A percentile compares a stretch with the other conserved stretches of the same genome.
These are phyloP conservation scores for Athripsodes cinereus DNA, from an alignment of 2,888 invertebrate species.

Conservation along the genomic window DNA sequence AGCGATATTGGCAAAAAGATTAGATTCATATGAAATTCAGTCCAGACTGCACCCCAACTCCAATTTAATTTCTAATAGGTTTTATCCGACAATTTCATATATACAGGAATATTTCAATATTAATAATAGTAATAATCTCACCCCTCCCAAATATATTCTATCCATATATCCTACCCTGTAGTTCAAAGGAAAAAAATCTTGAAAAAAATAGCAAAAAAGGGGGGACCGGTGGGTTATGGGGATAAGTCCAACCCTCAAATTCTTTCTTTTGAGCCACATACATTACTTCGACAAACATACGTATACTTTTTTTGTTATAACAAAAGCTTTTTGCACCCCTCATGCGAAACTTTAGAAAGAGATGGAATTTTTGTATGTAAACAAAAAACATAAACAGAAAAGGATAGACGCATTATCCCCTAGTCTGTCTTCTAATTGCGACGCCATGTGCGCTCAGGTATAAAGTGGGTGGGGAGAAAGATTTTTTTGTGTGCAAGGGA, in stretches of 20 bases:
- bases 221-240: slow-evolving; percentile 12
- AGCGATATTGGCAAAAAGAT: no score
- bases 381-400: slow-evolving; percentile 4
- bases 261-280: slow-evolving; percentile 24
- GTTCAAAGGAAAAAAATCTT: slow-evolving; percentile 24
- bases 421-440: slow-evolving; percentile 19
- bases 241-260: slow-evolving; percentile 27
- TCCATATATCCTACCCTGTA: slow-evolving; percentile 17
- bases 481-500: slow-evolving; percentile 19
- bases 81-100: slow-evolving; percentile 18
- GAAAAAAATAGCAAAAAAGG: slow-evolving; percentile 20
- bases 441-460: slow-evolving; percentile 26
- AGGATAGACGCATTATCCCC: slow-evolving; percentile 11
- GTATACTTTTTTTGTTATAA: slow-evolving; percentile 20
- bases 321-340: slow-evolving; percentile 22
- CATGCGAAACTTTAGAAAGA: slow-evolving; percentile 10
- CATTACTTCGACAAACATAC: slow-evolving; percentile 22
- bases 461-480: slow-evolving; percentile 23
- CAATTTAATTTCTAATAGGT: slow-evolving; percentile 23
- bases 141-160: slow-evolving; percentile 13
- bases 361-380: slow-evolving; percentile 11
- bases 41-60: slow-evolving; percentile 10
- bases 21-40: no score
- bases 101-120: slow-evolving; percentile 25
- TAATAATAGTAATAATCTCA: slow-evolving; percentile 23